Evolutionary conservation across 2,888 invertebrate species (phyloP), one percentile per base, ranked within the genome.

Genomic region (Scaptomyza reducta): DNA sequence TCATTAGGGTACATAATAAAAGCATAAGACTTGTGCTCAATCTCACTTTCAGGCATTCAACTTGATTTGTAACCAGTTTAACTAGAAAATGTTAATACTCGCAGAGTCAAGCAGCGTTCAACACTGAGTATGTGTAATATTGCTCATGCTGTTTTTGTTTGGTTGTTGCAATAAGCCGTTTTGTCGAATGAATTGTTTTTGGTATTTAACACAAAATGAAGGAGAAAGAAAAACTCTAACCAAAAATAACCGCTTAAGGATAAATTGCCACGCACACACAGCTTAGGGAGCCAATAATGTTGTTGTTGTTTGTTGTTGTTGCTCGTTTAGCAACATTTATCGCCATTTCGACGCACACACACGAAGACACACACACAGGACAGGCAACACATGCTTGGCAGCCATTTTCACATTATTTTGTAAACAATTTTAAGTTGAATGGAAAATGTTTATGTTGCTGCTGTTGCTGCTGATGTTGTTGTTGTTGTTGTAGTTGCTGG

Each of bases 341-440:
- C 86, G 84, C 83, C 75, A 75, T 82, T 88, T 88, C 79, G 75
- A 87, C 79, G 77, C 67, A 79, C 70, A 64, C 62, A 60, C 63
- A n/a, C n/a, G n/a, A 58, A 55, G 31, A 44, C 18, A 51, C 63
- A 40, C 60, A 60, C 58, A 57, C 46, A 45, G 57, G 53, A 64
- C 67, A 62, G 72, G 79, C 86, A 79, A 79, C 88, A 84, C 86
- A 82, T 87, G 84, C 79, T 84, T 81, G 70, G 71, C 79, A 75
- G 86, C 86, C 79, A 82, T 84, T 84, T 79, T 87, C 84, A 84
- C 88, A 86, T 88, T 84, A 87, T 84, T 84, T 82, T 84, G 86
- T 86, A 86, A 84, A 86, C 84, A 88, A 77, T 84, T 84, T 84
- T 79, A 86, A 88, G 75, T 77, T 84, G 79, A 87, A 84, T 84